Conservation (phyloP, 1,140 invertebrate genomes). For the Chironomus striatipennis region DNA sequence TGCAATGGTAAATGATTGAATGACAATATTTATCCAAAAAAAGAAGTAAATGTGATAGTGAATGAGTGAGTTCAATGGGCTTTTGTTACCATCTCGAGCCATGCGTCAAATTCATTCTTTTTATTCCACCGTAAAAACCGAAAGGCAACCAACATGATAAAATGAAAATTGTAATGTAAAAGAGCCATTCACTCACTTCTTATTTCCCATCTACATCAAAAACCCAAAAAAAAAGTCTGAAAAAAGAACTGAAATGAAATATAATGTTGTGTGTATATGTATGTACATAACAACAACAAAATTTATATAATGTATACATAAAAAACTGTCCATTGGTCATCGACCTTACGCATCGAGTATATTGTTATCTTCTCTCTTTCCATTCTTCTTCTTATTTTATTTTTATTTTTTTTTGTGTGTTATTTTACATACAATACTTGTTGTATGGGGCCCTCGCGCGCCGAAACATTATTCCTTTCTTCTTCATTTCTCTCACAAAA, state of each 20-base stretch:
- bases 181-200: too few species aligned
- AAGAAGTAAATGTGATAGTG: too few species aligned
- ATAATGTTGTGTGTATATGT: not conserved
- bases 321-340: slow-evolving; percentile 19
- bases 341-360: slow-evolving; percentile 17
- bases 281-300: not conserved
- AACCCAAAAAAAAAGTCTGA: slow-evolving; percentile 8
- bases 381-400: not conserved
- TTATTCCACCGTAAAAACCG: too few species aligned
- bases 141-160: not conserved
- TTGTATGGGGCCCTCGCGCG: too few species aligned
- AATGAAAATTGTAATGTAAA: not conserved
- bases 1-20: not conserved
- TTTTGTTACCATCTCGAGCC: not conserved
- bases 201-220: not conserved
- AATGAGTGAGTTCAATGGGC: not conserved
- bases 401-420: not conserved
- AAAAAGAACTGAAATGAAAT: slow-evolving; percentile 1
- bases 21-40: not conserved
- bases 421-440: too few species aligned
- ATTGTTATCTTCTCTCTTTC: not conserved
- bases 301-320: not conserved
- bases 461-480: not conserved
- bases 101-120: too few species aligned
- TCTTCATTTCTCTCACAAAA: not conserved